These are phyloP conservation scores for Marisa cornuarietis DNA, from an alignment of 1,140 invertebrate species.

Conservation along the genomic window DNA sequence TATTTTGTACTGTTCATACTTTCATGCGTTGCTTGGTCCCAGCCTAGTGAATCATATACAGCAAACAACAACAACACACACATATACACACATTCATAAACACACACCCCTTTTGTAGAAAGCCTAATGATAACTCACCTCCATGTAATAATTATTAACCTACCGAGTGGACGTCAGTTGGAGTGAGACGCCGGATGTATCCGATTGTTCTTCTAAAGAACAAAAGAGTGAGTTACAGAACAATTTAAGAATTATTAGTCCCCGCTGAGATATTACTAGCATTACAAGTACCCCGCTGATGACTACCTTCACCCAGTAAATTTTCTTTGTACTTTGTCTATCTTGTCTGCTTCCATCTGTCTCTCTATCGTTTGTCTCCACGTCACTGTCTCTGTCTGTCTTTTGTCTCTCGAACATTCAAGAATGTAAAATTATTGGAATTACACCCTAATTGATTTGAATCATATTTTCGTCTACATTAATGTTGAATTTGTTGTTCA, in stretches of 20 bases:
- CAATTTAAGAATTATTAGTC: too few relatives aligned
- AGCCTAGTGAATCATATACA: background rate
- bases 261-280: too few relatives aligned
- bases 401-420: too few relatives aligned
- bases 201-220: conserved; percentile 40
- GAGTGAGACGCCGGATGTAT: conserved; percentile 47
- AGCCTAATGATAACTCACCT: background rate
- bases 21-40: background rate
- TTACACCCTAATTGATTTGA: too few relatives aligned
- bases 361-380: conserved; percentile 5
- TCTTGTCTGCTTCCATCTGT: conserved; percentile 1
- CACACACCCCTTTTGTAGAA: background rate
- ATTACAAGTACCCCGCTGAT: too few relatives aligned
- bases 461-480: too few relatives aligned
- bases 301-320: too few relatives aligned
- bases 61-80: background rate
- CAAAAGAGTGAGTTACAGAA: background rate
- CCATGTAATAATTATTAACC: conserved; percentile 10
- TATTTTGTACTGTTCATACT: background rate
- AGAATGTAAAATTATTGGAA: too few relatives aligned
- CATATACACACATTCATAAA: too few relatives aligned
- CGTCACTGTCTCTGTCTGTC: background rate
- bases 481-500: background rate
- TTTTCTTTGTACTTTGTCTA: conserved; percentile 2
- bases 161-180: conserved; percentile 45